Base-by-base conservation (phyloP, 2,888 invertebrate species). In the Antheraea yamamai region DNA sequence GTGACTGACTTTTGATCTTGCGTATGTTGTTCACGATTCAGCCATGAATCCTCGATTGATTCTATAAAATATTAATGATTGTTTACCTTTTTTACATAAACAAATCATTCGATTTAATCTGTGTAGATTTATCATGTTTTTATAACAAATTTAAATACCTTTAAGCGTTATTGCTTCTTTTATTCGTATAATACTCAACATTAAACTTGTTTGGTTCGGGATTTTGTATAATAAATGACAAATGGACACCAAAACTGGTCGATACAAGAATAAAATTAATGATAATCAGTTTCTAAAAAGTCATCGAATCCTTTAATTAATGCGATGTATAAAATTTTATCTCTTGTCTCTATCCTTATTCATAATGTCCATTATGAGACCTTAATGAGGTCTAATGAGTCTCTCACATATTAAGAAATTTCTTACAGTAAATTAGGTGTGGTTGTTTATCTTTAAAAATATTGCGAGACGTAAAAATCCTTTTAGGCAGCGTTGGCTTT, bases 181-280 rank as follows among this genome's bases (percentile, higher is more conserved):
- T 70, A 39, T 35, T 70, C 18, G 20, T 70, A 70, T 70, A 70
- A 70, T 70, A 2, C 39, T 70, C 39, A 12, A 39, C 4, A 39
- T 68, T 68, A 70, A 66, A 70, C 70, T 39, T 39, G 39, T n/a
- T 70, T n/a, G 3, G 10, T 10, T 39, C 70, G 70, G 14, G 39
- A 70, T 70, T 70, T 39, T n/a, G 12, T 39, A n/a, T n/a, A 39
- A 39, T 70, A 39, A 70, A 70, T 68, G 16, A 20, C 18, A 4
- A 68, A 68, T 70, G 39, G 14, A 39, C 16, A 7, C 8, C 18
- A n/a, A 35, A 70, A 70, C 35, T n/a, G 39, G 70, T 39, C 70
- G 70, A 70, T 70, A 70, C 70, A 39, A 39, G 39, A 70, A 39
- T n/a, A 39, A 70, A 70, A 35, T 70, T 20, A 70, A 70, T 70